phyloP scores from a whole-genome alignment of 2,113 vertebrate species.

The Oncorhynchus gorbuscha region DNA sequence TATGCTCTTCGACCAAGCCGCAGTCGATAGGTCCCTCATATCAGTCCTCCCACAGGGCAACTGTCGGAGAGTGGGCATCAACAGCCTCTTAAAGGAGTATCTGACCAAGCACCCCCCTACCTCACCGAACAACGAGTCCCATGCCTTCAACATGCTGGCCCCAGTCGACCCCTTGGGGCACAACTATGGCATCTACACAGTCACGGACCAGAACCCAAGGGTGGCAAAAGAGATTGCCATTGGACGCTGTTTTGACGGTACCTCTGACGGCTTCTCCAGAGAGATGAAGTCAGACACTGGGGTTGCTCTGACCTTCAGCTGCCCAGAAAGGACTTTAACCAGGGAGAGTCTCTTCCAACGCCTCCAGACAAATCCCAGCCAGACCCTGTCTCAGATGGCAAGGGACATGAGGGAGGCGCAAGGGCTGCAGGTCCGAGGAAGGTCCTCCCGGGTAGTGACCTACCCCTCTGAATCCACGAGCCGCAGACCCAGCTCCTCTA shows the following conservation, averaged over 20 bases:
- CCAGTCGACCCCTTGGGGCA: conserved; percentile 92
- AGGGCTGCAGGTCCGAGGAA: conserved; percentile 66
- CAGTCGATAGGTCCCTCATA: conserved; percentile 86
- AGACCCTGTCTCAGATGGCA: conserved; percentile 84
- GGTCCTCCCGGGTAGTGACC: conserved; percentile 70
- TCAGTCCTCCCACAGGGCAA: conserved; percentile 86
- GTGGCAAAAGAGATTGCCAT: conserved; percentile 96
- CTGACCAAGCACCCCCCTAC: conserved; percentile 85
- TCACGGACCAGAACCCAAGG: conserved; percentile 93
- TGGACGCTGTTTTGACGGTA: conserved; percentile 94
- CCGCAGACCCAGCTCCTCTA: conserved; percentile 53
- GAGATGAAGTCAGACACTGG: conserved; percentile 87
- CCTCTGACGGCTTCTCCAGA: conserved; percentile 93
- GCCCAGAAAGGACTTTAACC: conserved; percentile 80
- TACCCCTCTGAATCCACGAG: conserved; percentile 66
- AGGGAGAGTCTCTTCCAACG: conserved; percentile 89
- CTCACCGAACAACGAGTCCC: conserved; percentile 74
- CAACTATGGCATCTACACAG: conserved; percentile 97
- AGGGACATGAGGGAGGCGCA: conserved; percentile 80
- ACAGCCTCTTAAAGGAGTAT: conserved; percentile 86
- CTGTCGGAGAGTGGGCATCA: conserved; percentile 78
- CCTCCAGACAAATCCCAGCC: conserved; percentile 81
- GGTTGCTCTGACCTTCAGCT: conserved; percentile 86
- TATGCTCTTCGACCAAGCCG: conserved; percentile 90
- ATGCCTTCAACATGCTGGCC: conserved; percentile 85